Base-by-base conservation (phyloP, 2,888 invertebrate genomes). In the Eupeodes latifasciatus region DNA sequence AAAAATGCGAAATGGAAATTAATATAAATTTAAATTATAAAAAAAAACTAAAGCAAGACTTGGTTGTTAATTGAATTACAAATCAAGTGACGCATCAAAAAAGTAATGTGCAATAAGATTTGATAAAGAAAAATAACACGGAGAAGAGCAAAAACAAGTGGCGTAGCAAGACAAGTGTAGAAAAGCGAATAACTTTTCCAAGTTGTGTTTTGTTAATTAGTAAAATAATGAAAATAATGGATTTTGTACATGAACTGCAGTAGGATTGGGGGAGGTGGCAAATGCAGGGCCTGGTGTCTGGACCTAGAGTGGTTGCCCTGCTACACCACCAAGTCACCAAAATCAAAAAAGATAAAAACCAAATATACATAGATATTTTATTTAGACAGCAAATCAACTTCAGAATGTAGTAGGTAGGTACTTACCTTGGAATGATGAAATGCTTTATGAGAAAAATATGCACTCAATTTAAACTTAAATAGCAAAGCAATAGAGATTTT, bases 391-490 rank as follows among this genome's bases (percentile, higher is more conserved):
- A 40, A 40, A 27, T 27, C 40, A 7, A 40, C 40, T 40, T 27
- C 27, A 27, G 27, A 27, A 27, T 27, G 27, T 19, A 19, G 27
- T 19, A 19, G 19, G 19, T 27, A 27, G 27, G 27, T 27, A 27
- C 66, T 81, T 67, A 72, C 75, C 86, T 76, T 44, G 47, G 27
- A 66, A 85, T 81, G 66, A 62, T 67, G 85, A 77, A 86, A 82
- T 79, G 47, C 47, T 78, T 47, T 72, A 59, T 7, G 27, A 27
- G 27, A 27, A 62, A 16, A 44, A 49, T 59, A 59, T 19, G 44
- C 71, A 76, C 75, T 71, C 44, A 75, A 47, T n/a, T 53, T 11
- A 57, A 53, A 51, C 10, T 71, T 62, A 79, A 75, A 36, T 27
- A 79, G 69, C 16, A 36, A 67, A 34, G 80, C 49, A 62, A 64